A percentile compares a stretch with the other conserved stretches of the same genome.
These are phyloP conservation scores for Thymelicus lineola DNA, from an alignment of 2,888 invertebrate genomes.

Conservation along the genomic window DNA sequence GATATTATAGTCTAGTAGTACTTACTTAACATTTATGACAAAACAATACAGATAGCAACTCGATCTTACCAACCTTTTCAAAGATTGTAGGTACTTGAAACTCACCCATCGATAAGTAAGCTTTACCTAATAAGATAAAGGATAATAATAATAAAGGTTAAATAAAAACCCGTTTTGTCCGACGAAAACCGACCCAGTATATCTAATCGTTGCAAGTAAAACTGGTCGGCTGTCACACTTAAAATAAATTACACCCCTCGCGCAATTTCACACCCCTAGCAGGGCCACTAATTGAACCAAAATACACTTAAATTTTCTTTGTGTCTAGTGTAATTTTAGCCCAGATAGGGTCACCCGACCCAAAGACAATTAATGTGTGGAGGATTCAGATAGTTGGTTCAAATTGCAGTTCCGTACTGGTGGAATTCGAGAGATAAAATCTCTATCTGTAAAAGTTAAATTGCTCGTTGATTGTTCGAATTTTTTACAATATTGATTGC, in stretches of 20 bases:
- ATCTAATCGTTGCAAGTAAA: slow-evolving; percentile 49
- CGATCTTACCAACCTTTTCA: no score
- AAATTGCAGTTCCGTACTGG: slow-evolving; percentile 49
- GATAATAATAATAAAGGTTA: no score
- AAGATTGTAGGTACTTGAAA: no score
- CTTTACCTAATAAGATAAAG: no score
- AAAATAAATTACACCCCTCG: slow-evolving; percentile 74
- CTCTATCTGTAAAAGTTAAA: slow-evolving; percentile 9
- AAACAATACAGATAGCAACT: background rate
- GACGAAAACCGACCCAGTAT: slow-evolving; percentile 23
- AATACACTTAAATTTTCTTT: slow-evolving; percentile 81
- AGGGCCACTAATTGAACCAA: slow-evolving; percentile 76
- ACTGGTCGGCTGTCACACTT: slow-evolving; percentile 68
- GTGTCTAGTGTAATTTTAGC: slow-evolving; percentile 78
- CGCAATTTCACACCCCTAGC: slow-evolving; percentile 76
- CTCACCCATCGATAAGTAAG: no score
- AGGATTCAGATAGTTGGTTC: slow-evolving; percentile 40
- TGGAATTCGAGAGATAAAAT: slow-evolving; percentile 20
- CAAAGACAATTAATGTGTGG: slow-evolving; percentile 70
- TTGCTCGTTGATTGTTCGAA: background rate
- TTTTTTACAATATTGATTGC: no score
- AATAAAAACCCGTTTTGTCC: slow-evolving; percentile 1
- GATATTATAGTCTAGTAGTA: no score
- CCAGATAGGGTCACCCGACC: slow-evolving; percentile 71
- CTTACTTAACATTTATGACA: no score